These are phyloP conservation scores for Manduca sexta DNA, from an alignment of 1,140 invertebrate species.

Conservation along the genomic window DNA sequence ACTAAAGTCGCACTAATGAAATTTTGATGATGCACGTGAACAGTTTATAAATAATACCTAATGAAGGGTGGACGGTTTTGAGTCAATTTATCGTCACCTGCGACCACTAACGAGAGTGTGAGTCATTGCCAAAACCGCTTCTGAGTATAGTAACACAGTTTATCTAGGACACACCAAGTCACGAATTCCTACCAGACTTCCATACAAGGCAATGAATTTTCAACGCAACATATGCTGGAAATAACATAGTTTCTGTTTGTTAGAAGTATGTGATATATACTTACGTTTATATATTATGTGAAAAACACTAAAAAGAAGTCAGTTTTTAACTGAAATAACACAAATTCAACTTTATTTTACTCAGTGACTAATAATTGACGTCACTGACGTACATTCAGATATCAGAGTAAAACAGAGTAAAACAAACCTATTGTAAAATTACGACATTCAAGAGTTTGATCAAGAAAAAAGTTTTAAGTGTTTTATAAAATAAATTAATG, in stretches of 20 bases:
- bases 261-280: neutral
- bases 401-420: too few species aligned
- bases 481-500: too few species aligned
- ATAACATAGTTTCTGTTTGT: neutral
- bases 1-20: too few species aligned
- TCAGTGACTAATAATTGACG: constrained; percentile 14
- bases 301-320: constrained; percentile 6
- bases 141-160: constrained; percentile 20
- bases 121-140: constrained; percentile 29
- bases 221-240: constrained; percentile 19
- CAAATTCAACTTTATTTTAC: constrained; percentile 1
- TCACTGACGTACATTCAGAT: neutral
- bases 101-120: constrained; percentile 22
- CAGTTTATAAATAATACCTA: constrained; percentile 26
- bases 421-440: too few species aligned
- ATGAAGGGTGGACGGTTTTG: constrained; percentile 11
- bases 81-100: constrained; percentile 21
- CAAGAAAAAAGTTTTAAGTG: too few species aligned
- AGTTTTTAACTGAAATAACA: constrained; percentile 1
- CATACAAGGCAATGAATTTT: constrained; percentile 41
- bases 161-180: constrained; percentile 30
- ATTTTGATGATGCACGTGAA: neutral
- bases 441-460: too few species aligned
- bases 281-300: constrained; percentile 5
- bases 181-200: constrained; percentile 26